These are phyloP conservation scores for Mycetomoellerius zeteki DNA, from an alignment of 1,140 invertebrate species.

Conservation along the genomic window DNA sequence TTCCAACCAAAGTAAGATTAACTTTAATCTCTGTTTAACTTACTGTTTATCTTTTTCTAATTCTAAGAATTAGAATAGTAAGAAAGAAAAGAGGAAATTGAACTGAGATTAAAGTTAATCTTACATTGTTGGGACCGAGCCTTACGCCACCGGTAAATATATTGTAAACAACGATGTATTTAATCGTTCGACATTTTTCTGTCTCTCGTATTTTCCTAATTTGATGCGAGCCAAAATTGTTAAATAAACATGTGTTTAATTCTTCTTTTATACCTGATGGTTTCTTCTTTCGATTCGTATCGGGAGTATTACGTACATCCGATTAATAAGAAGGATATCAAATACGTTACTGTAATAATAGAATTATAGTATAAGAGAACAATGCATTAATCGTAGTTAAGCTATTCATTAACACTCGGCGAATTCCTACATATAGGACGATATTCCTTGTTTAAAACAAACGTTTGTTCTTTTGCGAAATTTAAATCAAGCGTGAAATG, in stretches of 20 bases:
- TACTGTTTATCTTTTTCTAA: too few relatives aligned
- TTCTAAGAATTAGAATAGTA: too few relatives aligned
- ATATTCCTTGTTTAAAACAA: not conserved
- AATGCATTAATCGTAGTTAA: not conserved
- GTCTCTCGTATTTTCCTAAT: constrained; percentile 23
- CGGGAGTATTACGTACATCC: not conserved
- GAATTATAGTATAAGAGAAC: not conserved
- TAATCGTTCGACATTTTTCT: not conserved
- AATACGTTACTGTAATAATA: not conserved
- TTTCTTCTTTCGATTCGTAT: not conserved
- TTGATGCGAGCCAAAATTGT: not conserved
- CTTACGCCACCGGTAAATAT: too few relatives aligned
- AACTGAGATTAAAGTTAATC: too few relatives aligned
- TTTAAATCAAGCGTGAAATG: not conserved
- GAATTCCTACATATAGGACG: too few relatives aligned
- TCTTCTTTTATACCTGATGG: not conserved
- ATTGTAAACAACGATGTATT: too few relatives aligned
- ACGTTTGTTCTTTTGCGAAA: not conserved
- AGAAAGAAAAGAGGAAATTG: too few relatives aligned
- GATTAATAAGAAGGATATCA: not conserved
- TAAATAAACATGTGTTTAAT: not conserved
- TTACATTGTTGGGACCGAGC: too few relatives aligned
- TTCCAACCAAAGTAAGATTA: too few relatives aligned
- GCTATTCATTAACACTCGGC: not conserved
- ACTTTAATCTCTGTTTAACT: too few relatives aligned